Percentiles rank a stretch among this genome's conserved stretches.
Evolutionary conservation across 2,113 vertebrate genomes (phyloP).

Genomic region (Ictalurus punctatus): DNA sequence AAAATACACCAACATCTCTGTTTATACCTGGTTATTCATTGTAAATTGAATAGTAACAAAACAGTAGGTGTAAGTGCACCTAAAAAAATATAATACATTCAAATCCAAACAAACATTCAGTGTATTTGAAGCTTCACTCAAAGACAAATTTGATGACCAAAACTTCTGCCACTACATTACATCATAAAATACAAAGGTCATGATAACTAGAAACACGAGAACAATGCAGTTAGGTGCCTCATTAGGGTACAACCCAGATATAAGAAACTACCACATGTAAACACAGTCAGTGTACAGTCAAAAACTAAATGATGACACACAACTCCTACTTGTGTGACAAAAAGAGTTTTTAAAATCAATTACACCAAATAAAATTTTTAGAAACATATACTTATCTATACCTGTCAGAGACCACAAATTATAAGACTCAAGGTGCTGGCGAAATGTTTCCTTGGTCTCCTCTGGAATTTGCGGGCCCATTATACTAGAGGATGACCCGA

Average conservation of each 20-base stretch:
- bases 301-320: background rate
- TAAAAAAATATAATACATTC: background rate
- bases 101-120: background rate
- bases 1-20: background rate
- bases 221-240: background rate
- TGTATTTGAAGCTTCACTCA: background rate
- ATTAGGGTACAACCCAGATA: background rate
- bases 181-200: background rate
- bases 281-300: background rate
- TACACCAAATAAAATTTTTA: background rate
- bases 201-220: background rate
- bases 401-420: constrained; percentile 94
- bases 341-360: background rate
- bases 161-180: background rate
- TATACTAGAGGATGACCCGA: constrained; percentile 89
- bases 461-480: constrained; percentile 87
- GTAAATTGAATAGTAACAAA: background rate
- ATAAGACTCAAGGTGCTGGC: constrained; percentile 86
- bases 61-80: background rate
- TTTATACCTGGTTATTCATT: background rate
- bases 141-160: background rate
- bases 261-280: background rate
- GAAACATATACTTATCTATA: constrained; percentile 55
- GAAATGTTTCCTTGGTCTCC: constrained; percentile 82
- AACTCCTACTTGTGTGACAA: background rate